phyloP scores from a whole-genome alignment of 2,113 vertebrate genomes.

The Ibidorhyncha struthersii region DNA sequence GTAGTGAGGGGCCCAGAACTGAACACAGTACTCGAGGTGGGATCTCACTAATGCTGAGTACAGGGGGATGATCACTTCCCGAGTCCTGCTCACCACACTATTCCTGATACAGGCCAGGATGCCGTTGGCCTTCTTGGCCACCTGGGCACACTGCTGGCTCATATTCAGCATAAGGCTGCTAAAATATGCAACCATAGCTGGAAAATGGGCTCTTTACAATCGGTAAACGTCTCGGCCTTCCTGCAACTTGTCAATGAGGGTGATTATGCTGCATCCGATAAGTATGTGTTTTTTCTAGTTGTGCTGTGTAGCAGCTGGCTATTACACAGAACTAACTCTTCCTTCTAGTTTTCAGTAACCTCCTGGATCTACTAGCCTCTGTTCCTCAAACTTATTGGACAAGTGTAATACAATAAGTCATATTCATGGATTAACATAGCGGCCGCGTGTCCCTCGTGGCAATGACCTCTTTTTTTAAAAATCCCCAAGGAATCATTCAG shows the following conservation, averaged over 20 bases:
- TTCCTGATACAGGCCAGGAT: no score
- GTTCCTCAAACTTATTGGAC: neutral
- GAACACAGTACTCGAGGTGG: no score
- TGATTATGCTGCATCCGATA: neutral
- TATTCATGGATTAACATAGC: neutral
- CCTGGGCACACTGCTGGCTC: no score
- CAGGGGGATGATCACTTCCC: no score
- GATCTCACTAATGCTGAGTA: no score
- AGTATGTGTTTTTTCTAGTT: neutral
- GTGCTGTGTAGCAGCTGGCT: neutral
- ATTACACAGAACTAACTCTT: neutral
- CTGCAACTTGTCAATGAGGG: accelerated
- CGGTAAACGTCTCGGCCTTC: neutral
- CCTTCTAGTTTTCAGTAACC: neutral
- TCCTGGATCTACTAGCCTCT: neutral
- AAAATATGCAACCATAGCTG: neutral
- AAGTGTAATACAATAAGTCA: neutral
- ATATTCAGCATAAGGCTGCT: neutral
- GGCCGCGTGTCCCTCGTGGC: neutral
- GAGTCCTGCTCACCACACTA: no score
- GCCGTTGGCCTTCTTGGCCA: no score
- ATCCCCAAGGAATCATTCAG: neutral
- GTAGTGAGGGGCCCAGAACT: no score
- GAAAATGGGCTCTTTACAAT: neutral
- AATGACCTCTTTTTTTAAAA: neutral